A percentile compares a stretch with the other conserved stretches of the same genome.
phyloP scores from a whole-genome alignment of 2,888 invertebrate genomes.

The Patella caerulea region DNA sequence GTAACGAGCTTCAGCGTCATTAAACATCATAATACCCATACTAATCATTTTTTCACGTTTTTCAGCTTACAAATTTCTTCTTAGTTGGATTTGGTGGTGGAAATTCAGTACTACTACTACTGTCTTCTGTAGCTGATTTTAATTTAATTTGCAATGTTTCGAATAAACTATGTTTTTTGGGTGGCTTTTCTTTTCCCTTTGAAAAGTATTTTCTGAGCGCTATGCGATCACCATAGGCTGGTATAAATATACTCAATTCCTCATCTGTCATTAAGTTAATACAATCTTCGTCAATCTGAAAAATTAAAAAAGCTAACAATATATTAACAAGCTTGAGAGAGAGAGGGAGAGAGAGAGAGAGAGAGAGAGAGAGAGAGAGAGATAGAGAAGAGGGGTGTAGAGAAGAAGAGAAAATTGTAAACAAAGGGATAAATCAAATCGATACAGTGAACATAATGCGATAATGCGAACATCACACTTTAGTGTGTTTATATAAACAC shows the following conservation, averaged over 20 bases:
- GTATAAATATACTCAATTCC: background rate
- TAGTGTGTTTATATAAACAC: too few species aligned
- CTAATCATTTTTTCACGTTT: background rate
- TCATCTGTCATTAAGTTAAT: conserved; percentile 3
- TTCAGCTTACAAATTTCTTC: background rate
- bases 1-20: background rate
- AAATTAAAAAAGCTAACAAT: background rate
- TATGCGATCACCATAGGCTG: conserved; percentile 7
- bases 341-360: background rate
- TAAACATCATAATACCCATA: background rate
- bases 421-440: too few species aligned
- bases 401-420: background rate
- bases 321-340: too few species aligned
- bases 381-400: background rate
- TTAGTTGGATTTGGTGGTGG: background rate
- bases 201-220: background rate
- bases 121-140: background rate
- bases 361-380: background rate
- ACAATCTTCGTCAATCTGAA: conserved; percentile 10
- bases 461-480: too few species aligned
- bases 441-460: too few species aligned
- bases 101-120: background rate
- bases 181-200: background rate
- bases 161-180: conserved; percentile 1
- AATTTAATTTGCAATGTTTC: too few species aligned